Base-by-base conservation (phyloP, 2,888 invertebrate genomes). In the Serrognathus titanus region DNA sequence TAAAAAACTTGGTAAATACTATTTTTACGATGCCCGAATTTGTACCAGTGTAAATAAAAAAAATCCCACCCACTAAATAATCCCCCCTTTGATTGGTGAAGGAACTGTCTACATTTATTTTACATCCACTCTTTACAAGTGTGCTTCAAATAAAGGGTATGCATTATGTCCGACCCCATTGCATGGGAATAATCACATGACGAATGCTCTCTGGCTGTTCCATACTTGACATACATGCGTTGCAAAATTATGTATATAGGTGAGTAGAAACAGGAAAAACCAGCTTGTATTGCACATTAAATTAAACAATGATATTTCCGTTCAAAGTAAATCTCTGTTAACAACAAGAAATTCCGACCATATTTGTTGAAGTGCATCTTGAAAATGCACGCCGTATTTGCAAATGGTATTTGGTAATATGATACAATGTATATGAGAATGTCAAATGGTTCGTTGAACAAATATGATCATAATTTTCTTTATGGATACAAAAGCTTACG, bases 141-240 rank as follows among this genome's bases (percentile, higher is more conserved):
- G 43, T 43, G 20, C 43, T 43, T 43, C 43, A 13, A 43, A 43
- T 43, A 43, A 43, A 20, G 43, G 13, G 20, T 43, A 43, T 43
- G 43, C 43, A 43, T 43, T 43, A 48, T 48, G 48, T 16, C 37
- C 66, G 61, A 68, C 67, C 69, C 69, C 61, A 66, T 64, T 61
- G 62, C 65, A 62, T 66, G 63, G 65, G 63, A 66, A 67, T 63
- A 66, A 62, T 62, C 66, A 65, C 64, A 66, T 68, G 69, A 67
- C 68, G 67, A 66, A 68, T 43, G 43, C 20, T 31, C 7, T 31
- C 7, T 31, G 24, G 24, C 24, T 43, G 43, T 43, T 43, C 43
- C 43, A 43, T 43, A 43, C 43, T 43, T 43, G 12, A 43, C 43
- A 43, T 31, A 31, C 24, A 31, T 43, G 43, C 43, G 20, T 43